phyloP scores from a whole-genome alignment of 2,113 vertebrate genomes.

The Ageneiosus marmoratus region DNA sequence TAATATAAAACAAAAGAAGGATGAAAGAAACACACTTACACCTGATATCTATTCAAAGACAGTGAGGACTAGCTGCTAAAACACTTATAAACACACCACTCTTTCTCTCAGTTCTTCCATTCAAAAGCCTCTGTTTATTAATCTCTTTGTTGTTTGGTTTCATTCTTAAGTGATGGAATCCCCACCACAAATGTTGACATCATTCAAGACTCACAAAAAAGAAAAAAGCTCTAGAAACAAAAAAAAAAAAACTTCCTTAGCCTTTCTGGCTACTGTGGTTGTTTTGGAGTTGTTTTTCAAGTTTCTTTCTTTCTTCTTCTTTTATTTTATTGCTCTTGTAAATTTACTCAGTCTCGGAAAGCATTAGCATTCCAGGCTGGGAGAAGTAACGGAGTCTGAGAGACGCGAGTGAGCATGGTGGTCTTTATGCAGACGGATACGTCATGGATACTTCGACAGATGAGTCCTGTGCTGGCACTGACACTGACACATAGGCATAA shows the following conservation, averaged over 20 bases:
- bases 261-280: slow-evolving; percentile 51
- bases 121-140: slow-evolving; percentile 34
- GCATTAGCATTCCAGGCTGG: slow-evolving; percentile 37
- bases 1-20: neutral
- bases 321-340: slow-evolving; percentile 23
- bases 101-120: slow-evolving; percentile 2
- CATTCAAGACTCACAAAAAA: slow-evolving; percentile 22
- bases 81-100: neutral
- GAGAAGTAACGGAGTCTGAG: slow-evolving; percentile 39
- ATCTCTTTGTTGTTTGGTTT: slow-evolving; percentile 43
- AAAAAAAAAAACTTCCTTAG: neutral
- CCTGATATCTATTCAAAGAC: neutral
- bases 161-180: slow-evolving; percentile 29
- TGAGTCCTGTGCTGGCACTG: slow-evolving; percentile 7
- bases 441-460: slow-evolving; percentile 19
- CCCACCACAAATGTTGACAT: slow-evolving; percentile 47
- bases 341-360: slow-evolving; percentile 38
- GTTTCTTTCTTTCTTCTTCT: slow-evolving; percentile 13
- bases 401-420: slow-evolving; percentile 40
- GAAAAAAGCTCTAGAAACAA: slow-evolving; percentile 22
- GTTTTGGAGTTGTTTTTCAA: slow-evolving; percentile 49
- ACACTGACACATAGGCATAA: slow-evolving; percentile 21
- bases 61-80: neutral
- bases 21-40: neutral
- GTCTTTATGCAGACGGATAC: slow-evolving; percentile 34